These are phyloP conservation scores for Bombus waltoni DNA, from an alignment of 1,140 invertebrate genomes.

Conservation along the genomic window DNA sequence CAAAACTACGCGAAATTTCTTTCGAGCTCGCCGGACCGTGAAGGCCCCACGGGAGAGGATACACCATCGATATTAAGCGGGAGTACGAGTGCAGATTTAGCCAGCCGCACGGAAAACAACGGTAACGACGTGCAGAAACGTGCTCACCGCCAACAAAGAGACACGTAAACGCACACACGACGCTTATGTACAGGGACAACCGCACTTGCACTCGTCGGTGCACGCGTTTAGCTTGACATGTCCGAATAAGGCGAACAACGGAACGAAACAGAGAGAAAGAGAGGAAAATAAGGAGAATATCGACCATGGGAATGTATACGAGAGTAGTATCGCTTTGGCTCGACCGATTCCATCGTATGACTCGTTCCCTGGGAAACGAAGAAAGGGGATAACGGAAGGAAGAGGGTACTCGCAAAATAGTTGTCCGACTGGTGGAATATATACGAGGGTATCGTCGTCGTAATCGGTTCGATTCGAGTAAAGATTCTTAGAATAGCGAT, in stretches of 20 bases:
- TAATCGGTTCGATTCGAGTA: too few relatives aligned
- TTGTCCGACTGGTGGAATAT: not conserved
- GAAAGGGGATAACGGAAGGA: conserved; percentile 4
- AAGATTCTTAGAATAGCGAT: too few relatives aligned
- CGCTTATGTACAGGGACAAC: conserved; percentile 24
- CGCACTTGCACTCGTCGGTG: conserved; percentile 44
- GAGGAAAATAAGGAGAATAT: conserved; percentile 46
- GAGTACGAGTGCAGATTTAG: conserved; percentile 10
- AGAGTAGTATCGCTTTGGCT: not conserved
- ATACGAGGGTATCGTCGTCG: too few relatives aligned
- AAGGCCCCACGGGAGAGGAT: conserved; percentile 1
- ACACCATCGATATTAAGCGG: conserved; percentile 11
- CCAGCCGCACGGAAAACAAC: conserved; percentile 40
- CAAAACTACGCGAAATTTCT: not conserved
- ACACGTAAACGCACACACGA: conserved; percentile 40
- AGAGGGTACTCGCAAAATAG: not conserved
- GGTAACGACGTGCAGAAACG: conserved; percentile 30
- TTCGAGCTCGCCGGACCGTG: not conserved
- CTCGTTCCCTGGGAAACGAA: conserved; percentile 10
- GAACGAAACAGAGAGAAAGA: conserved; percentile 41
- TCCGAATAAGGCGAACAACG: conserved; percentile 65
- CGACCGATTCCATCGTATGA: conserved; percentile 7
- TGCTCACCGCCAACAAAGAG: conserved; percentile 19
- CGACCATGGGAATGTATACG: conserved; percentile 40
- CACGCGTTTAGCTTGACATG: conserved; percentile 47